Percentiles rank a stretch among this genome's conserved stretches.
Evolutionary conservation across 2,113 vertebrate genomes (phyloP).

Genomic region (Heteronetta atricapilla): DNA sequence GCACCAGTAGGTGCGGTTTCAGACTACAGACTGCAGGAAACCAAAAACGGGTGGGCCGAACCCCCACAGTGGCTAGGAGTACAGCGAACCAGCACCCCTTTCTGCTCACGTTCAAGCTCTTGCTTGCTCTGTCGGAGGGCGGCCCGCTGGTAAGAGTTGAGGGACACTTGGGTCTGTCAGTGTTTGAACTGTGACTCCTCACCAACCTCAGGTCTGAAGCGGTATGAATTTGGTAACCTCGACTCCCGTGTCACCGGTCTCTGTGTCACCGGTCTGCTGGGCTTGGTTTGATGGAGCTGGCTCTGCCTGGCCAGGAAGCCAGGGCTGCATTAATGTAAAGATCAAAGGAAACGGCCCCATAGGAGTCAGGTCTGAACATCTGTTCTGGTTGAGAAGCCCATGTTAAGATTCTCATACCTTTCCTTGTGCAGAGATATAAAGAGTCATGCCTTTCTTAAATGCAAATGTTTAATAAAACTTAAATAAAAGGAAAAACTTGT

Average conservation of each 20-base stretch:
- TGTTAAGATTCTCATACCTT: neutral
- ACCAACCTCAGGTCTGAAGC: conserved; percentile 26
- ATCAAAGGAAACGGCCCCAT: neutral
- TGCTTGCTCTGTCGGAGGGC: neutral
- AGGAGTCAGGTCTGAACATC: conserved; percentile 4
- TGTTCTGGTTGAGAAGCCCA: conserved; percentile 31
- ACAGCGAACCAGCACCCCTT: neutral
- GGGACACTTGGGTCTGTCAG: neutral
- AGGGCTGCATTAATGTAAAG: neutral
- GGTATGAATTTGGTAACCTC: neutral
- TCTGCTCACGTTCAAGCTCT: neutral
- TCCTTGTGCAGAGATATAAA: conserved; percentile 22
- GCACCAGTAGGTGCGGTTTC: conserved; percentile 34
- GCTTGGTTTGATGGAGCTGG: neutral
- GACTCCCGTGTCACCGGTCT: accelerated
- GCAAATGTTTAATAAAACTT: conserved; percentile 57
- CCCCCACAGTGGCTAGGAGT: neutral
- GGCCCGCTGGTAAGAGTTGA: neutral
- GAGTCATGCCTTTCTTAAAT: conserved; percentile 47
- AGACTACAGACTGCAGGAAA: conserved; percentile 57
- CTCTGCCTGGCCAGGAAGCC: neutral
- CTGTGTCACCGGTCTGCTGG: accelerated
- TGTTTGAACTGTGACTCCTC: conserved; percentile 5
- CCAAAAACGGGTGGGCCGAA: conserved; percentile 53
- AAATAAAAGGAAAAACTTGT: conserved; percentile 31